A percentile compares a stretch with the other conserved stretches of the same genome.
Conservation (phyloP, 92 coral and sea anemone genomes). For the Metridium senile region DNA sequence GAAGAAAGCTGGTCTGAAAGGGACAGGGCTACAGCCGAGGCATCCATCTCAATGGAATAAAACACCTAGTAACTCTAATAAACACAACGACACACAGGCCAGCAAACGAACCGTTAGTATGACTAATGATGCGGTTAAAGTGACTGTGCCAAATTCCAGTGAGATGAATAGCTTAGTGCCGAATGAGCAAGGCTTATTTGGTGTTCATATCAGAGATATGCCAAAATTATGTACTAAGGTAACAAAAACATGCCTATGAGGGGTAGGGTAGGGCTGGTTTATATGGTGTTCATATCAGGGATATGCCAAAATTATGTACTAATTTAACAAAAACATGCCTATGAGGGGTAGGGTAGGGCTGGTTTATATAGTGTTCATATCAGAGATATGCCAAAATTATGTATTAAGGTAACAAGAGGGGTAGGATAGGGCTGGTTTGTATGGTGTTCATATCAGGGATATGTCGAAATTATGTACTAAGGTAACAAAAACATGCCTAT, state of each 20-base stretch:
- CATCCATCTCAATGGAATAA: constrained; percentile 65
- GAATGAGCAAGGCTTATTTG: constrained; percentile 51
- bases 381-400: constrained; percentile 49
- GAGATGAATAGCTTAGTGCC: constrained; percentile 32
- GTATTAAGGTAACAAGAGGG: constrained; percentile 47
- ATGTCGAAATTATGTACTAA: constrained; percentile 52
- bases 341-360: not conserved
- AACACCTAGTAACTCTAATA: constrained; percentile 23
- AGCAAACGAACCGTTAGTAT: constrained; percentile 30
- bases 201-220: constrained; percentile 53
- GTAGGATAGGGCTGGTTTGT: constrained; percentile 44
- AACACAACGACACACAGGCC: constrained; percentile 13
- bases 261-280: constrained; percentile 43
- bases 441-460: constrained; percentile 52
- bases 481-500: constrained; percentile 48
- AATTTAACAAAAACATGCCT: constrained; percentile 35
- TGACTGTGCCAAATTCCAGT: constrained; percentile 16
- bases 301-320: constrained; percentile 53
- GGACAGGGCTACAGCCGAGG: constrained; percentile 44
- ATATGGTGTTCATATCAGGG: constrained; percentile 54
- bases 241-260: no score
- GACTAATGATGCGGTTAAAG: constrained; percentile 32
- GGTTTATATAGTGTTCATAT: constrained; percentile 67
- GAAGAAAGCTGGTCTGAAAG: constrained; percentile 61
- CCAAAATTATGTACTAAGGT: constrained; percentile 65